Base-by-base conservation (phyloP, 2,797 vertebrate genomes). In the Sarcoramphus papa region DNA sequence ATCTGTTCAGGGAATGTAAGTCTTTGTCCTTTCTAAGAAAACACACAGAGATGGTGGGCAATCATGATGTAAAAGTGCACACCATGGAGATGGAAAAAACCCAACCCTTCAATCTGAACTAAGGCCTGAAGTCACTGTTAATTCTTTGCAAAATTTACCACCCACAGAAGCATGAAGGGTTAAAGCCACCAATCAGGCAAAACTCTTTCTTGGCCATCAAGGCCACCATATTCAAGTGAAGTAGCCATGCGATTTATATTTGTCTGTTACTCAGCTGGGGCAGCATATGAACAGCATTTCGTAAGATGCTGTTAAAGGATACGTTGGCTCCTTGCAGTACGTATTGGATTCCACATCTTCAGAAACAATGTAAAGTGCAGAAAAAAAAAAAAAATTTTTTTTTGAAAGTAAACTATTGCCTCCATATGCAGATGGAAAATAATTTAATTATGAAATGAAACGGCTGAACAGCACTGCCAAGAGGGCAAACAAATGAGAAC, bases 391-490 rank as follows among this genome's bases (percentile, higher is more conserved):
- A 30, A 51, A 60, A 56, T 3, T 10, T 37, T 37, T 37, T 37
- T 37, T 50, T 8, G 47, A 90, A 93, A 74, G 54, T 17, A 87
- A 92, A 43, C 7, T n/a, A 41, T 64, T 92, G 59, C 80, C 50
- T 85, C 53, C 48, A 14, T 65, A 48, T 72, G 64, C 0, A 0
- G 92, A 81, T 35, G 48, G 88, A 85, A 96, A 91, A 85, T 87
- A 93, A 95, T 96, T 95, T 68, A 92, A 94, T 95, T 97, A 93
- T 77, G 63, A 92, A 92, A 90, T 35, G 9, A 70, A 88, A 69
- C 1, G 76, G 59, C 95, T 77, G 10, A 48, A 67, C 48, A 64
- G 48, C 43, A 63, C 78, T 87, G 86, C 95, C 87, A 91, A 92
- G 87, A 73, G 91, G 85, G 85, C 77, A 94, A 90, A 80, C 79